These are phyloP conservation scores for Pogona vitticeps DNA, from an alignment of 2,113 vertebrate genomes.

Conservation along the genomic window DNA sequence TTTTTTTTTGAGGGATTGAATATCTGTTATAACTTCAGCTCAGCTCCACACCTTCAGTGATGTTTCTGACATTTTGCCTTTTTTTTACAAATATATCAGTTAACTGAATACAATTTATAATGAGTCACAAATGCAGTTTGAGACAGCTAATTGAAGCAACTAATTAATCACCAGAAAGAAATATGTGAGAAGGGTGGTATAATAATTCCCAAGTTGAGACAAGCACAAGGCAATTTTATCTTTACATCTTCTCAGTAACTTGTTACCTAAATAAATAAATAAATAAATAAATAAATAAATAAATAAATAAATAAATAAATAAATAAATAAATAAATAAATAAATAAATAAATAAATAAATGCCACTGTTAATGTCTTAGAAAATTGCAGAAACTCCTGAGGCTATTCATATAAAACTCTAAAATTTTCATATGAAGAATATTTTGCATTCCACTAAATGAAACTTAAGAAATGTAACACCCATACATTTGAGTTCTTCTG, in stretches of 20 bases:
- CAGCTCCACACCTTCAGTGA: background rate
- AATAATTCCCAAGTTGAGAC: background rate
- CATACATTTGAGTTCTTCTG: background rate
- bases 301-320: too few species aligned
- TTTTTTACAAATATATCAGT: background rate
- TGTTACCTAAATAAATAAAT: too few species aligned
- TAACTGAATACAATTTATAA: background rate
- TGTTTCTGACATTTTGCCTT: background rate
- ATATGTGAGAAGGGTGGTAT: background rate
- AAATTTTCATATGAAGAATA: background rate
- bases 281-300: too few species aligned
- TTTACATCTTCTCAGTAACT: background rate
- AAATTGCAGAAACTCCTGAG: background rate
- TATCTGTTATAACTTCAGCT: background rate
- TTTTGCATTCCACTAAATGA: background rate
- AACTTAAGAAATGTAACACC: background rate
- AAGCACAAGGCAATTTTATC: background rate
- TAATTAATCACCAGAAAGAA: conserved; percentile 29
- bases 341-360: background rate
- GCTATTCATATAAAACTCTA: background rate
- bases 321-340: too few species aligned
- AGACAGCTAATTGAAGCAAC: conserved; percentile 11
- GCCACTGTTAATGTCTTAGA: background rate
- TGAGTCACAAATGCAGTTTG: conserved; percentile 8
- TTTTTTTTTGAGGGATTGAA: background rate